Conservation (phyloP, 2,888 invertebrate species). For the Lapara coniferarum region DNA sequence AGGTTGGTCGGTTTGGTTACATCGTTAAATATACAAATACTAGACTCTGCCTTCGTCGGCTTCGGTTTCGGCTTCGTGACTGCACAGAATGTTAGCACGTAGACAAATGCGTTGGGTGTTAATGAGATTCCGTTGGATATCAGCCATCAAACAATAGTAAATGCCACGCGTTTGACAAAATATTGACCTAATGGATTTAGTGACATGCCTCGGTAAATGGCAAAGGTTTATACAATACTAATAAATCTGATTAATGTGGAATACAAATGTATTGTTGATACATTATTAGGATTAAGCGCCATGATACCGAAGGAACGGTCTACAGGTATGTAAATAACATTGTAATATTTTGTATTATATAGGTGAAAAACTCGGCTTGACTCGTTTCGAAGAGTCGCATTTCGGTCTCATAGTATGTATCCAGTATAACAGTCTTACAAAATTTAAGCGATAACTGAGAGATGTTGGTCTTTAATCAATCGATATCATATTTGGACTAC, state of each 20-base stretch:
- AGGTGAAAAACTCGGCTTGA: no score
- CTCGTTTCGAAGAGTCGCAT: no score
- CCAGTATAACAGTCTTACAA: no score
- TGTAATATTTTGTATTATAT: not conserved
- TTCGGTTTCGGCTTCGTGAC: slow-evolving; percentile 19
- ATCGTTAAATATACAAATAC: slow-evolving; percentile 29
- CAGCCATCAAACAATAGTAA: slow-evolving; percentile 23
- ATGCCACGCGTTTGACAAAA: slow-evolving; percentile 22
- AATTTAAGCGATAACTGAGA: no score
- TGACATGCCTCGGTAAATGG: slow-evolving; percentile 18
- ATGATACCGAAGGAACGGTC: slow-evolving; percentile 4
- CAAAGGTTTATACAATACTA: slow-evolving; percentile 10
- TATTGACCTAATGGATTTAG: slow-evolving; percentile 21
- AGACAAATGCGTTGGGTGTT: slow-evolving; percentile 22
- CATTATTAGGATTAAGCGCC: not conserved
- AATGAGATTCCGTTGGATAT: slow-evolving; percentile 22
- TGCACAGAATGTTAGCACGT: slow-evolving; percentile 12
- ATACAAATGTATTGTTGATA: slow-evolving; percentile 12
- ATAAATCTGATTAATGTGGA: slow-evolving; percentile 20
- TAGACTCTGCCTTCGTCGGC: not conserved
- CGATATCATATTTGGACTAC: no score
- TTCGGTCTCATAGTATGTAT: no score
- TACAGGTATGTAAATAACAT: not conserved
- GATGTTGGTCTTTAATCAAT: no score
- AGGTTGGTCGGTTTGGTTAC: slow-evolving; percentile 38